Evolutionary conservation across 2,888 invertebrate genomes (phyloP), one percentile per base, ranked within the genome.

Genomic region (Dryocosmus kuriphilus): DNA sequence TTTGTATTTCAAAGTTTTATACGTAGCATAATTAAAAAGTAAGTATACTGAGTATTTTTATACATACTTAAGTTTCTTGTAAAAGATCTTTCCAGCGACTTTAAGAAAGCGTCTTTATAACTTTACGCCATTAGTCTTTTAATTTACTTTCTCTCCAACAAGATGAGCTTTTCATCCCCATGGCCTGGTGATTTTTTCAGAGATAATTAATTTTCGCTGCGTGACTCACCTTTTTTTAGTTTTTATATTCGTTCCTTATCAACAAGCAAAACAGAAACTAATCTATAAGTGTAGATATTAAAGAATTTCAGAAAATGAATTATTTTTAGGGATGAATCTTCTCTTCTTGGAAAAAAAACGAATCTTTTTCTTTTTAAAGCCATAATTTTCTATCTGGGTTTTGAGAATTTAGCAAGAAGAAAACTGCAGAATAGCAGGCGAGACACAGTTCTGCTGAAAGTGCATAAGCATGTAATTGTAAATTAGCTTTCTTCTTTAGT

Each of bases 391-490:
- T 60, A 14, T 60, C 22, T 60, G 14, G 16, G 8, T 60, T 60
- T 60, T 60, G 1, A 14, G 24, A 60, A 60, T 71, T 51, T 27
- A 27, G 51, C 30, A 30, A 51, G 30, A 46, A 32, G 32, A 2
- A 71, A 71, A 30, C 30, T 30, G 30, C 4, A 71, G 46, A 71
- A 71, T 71, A 71, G 30, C 27, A 30, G 71, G 19, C 51, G 30
- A 51, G 46, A 51, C 24, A 51, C 27, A 71, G 51, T 55, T 71
- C 9, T 71, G 60, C 71, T 30, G 51, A 51, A 51, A 71, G 71
- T 71, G 71, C 71, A 71, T 71, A 71, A 71, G 71, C 71, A 51
- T 71, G 71, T 71, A 51, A 71, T 71, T 71, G 71, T 71, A 71
- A 71, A 71, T 71, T 71, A 71, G 71, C 71, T 71, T 71, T 71